Evolutionary conservation across 1,140 invertebrate genomes (phyloP).

Genomic region (Gerris buenoi): DNA sequence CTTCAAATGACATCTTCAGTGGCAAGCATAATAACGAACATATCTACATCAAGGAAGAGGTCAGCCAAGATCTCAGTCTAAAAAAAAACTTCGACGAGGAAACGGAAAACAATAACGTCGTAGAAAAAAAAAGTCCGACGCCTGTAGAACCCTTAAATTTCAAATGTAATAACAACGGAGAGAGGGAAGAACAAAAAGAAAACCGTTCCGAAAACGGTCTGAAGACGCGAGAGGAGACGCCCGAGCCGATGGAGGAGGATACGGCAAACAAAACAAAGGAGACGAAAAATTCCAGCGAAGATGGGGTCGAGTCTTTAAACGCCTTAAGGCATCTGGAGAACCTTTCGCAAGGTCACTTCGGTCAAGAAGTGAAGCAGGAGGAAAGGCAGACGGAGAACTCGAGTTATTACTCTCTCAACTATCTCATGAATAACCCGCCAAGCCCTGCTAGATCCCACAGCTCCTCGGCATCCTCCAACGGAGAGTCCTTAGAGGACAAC

Average conservation of each 20-base stretch:
- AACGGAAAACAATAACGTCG: slow-evolving; percentile 15
- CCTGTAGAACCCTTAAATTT: slow-evolving; percentile 12
- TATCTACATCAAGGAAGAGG: slow-evolving; percentile 1
- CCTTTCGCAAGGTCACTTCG: slow-evolving; percentile 61
- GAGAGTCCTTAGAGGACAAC: slow-evolving; percentile 40
- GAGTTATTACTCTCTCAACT: slow-evolving; percentile 29
- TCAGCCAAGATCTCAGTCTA: slow-evolving; percentile 13
- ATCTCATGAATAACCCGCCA: slow-evolving; percentile 32
- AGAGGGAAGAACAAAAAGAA: slow-evolving; percentile 13
- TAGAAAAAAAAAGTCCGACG: slow-evolving; percentile 13
- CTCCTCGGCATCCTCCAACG: slow-evolving; percentile 38
- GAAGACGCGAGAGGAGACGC: slow-evolving; percentile 14
- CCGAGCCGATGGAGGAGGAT: slow-evolving; percentile 15
- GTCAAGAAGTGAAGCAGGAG: slow-evolving; percentile 33
- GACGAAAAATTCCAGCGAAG: slow-evolving; percentile 16
- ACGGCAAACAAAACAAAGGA: slow-evolving; percentile 20
- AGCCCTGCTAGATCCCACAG: slow-evolving; percentile 38
- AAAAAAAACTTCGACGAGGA: slow-evolving; percentile 14
- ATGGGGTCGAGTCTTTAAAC: slow-evolving; percentile 31
- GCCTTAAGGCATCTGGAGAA: slow-evolving; percentile 62
- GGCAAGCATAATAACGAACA: slow-evolving; percentile 7
- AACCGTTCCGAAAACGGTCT: slow-evolving; percentile 17
- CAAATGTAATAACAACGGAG: slow-evolving; percentile 11
- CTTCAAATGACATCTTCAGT: slow-evolving; percentile 46
- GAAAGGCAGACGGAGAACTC: slow-evolving; percentile 29